These are phyloP conservation scores for Tetragnatha montana DNA, from an alignment of 2,888 invertebrate genomes.

Conservation along the genomic window DNA sequence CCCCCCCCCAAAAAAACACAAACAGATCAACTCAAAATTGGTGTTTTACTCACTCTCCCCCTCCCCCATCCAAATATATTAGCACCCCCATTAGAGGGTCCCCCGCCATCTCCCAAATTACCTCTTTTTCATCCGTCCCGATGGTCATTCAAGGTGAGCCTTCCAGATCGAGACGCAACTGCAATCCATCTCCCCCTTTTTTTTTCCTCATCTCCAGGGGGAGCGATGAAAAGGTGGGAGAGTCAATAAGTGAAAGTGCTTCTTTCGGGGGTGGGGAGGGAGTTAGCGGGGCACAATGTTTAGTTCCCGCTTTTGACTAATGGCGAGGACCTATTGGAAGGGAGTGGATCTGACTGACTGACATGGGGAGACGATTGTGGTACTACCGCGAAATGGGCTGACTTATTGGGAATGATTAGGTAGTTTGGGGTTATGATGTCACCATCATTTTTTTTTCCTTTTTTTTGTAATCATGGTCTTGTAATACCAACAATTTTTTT, in stretches of 20 bases:
- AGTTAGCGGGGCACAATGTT: conserved; percentile 41
- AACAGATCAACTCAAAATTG: no score
- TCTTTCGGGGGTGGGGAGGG: conserved; percentile 35
- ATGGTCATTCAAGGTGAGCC: conserved; percentile 42
- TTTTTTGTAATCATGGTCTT: no score
- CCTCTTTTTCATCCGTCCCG: not conserved
- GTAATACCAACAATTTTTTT: no score
- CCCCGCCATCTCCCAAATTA: not conserved
- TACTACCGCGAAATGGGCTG: no score
- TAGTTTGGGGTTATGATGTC: no score
- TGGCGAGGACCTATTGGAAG: not conserved
- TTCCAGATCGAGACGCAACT: not conserved
- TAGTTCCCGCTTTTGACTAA: conserved; percentile 22
- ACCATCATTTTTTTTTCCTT: no score
- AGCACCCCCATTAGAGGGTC: not conserved
- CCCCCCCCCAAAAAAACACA: no score
- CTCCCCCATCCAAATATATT: not conserved
- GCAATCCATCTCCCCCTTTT: conserved; percentile 10
- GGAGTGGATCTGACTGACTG: not conserved
- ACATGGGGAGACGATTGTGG: not conserved
- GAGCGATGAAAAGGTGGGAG: conserved; percentile 69
- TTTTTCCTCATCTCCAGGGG: conserved; percentile 52
- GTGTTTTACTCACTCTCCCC: no score
- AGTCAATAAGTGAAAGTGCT: conserved; percentile 70
- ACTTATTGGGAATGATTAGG: no score